These are phyloP conservation scores for Paracyclopina nana DNA, from an alignment of 1,140 invertebrate species.

Conservation along the genomic window DNA sequence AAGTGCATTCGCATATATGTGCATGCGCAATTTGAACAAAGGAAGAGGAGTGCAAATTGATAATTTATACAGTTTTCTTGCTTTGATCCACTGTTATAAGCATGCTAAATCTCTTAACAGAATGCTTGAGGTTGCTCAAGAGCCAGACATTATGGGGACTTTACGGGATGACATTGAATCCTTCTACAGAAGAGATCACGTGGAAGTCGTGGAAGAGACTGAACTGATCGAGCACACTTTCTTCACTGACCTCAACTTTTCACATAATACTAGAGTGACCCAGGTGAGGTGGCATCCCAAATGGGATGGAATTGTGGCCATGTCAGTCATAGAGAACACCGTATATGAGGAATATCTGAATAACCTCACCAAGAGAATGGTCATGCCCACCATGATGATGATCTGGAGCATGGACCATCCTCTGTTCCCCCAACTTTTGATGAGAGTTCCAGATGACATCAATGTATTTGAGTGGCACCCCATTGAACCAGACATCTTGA, in stretches of 20 bases:
- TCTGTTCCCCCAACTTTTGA: not conserved
- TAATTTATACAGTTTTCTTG: not conserved
- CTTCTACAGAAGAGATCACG: constrained; percentile 13
- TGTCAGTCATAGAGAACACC: constrained; percentile 5
- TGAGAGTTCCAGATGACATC: constrained; percentile 13
- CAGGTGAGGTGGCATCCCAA: constrained; percentile 12
- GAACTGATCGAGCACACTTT: constrained; percentile 2
- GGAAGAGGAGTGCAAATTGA: too few species aligned
- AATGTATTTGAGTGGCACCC: constrained; percentile 9
- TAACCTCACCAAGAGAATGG: not conserved
- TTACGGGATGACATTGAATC: constrained; percentile 2
- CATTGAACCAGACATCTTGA: constrained; percentile 3
- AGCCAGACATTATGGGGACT: constrained; percentile 15
- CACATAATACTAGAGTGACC: constrained; percentile 7
- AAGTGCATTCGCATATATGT: too few species aligned
- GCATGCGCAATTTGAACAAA: too few species aligned
- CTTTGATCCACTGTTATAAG: too few species aligned
- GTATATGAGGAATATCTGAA: constrained; percentile 8
- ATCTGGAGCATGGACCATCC: constrained; percentile 10
- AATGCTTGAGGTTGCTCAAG: not conserved
- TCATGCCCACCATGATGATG: constrained; percentile 3
- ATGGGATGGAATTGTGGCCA: constrained; percentile 1
- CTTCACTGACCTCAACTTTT: constrained; percentile 10
- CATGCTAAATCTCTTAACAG: not conserved
- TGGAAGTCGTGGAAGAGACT: constrained; percentile 4